A percentile compares a stretch with the other conserved stretches of the same genome.
Conservation (phyloP, 1,140 invertebrate genomes). For the Euborellia annulipes region DNA sequence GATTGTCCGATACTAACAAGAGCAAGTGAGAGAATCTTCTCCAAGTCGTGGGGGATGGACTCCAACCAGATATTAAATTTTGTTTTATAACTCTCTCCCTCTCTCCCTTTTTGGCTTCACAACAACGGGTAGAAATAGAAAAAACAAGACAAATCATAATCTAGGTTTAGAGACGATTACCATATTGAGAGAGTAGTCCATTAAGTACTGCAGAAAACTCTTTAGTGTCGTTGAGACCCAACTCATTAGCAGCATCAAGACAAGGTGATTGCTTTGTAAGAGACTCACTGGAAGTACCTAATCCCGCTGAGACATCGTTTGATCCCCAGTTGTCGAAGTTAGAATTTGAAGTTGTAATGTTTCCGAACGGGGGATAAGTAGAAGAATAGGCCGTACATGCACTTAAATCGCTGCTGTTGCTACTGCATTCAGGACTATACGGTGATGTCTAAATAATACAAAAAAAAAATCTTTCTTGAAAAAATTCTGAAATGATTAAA, state of each 20-base stretch:
- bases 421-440: slow-evolving; percentile 16
- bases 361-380: background rate
- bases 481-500: too few relatives aligned
- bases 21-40: too few relatives aligned
- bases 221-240: slow-evolving; percentile 9
- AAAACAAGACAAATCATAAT: too few relatives aligned
- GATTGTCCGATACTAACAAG: too few relatives aligned
- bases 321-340: background rate
- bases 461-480: too few relatives aligned
- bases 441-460: slow-evolving; percentile 14
- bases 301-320: background rate
- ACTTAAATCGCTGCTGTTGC: slow-evolving; percentile 15
- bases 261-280: background rate
- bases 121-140: too few relatives aligned
- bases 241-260: background rate
- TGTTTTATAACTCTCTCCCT: too few relatives aligned
- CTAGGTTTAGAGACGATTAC: background rate
- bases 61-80: too few relatives aligned
- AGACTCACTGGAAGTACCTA: background rate
- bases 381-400: slow-evolving; percentile 8
- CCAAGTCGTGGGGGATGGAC: too few relatives aligned
- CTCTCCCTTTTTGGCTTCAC: too few relatives aligned
- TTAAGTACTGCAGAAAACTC: slow-evolving; percentile 12
- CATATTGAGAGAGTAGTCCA: slow-evolving; percentile 11
- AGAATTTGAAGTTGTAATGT: background rate